Evolutionary conservation across 2,797 vertebrate species (phyloP), one percentile per base, ranked within the genome.

Genomic region (Pseudomugil gertrudae): DNA sequence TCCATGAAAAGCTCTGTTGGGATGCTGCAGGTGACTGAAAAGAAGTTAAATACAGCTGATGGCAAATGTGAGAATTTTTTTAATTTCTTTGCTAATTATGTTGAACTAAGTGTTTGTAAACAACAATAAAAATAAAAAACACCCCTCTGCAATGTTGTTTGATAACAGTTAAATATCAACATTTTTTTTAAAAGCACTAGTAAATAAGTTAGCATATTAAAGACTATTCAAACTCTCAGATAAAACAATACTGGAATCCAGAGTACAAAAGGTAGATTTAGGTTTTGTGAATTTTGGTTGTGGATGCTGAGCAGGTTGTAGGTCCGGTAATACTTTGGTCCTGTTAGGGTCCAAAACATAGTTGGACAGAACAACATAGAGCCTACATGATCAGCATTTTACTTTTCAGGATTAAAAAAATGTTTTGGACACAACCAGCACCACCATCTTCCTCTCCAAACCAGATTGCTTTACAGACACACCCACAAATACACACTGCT

Each of bases 201-300:
- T 65, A 88, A 85, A 89, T 83, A 76, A 87, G 78, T 74, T 59
- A 79, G 72, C 80, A 75, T 72, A 77, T 85, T 81, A 48, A 83
- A 75, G 24, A 88, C 91, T 93, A 93, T 52, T 67, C 76, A 85
- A 88, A 83, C 84, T 84, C 63, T 77, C 45, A 63, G 52, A 72
- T 72, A 74, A 83, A 85, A 76, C 74, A 72, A 72, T 57, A 69
- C 60, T 78, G 69, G 72, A 83, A 80, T 82, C 70, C 76, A 83
- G 81, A 80, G 78, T 87, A 89, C 63, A 90, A 91, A 91, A 87
- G 72, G 71, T 80, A 73, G 73, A 89, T 83, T 83, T 85, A n/a
- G n/a, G n/a, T n/a, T n/a, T n/a, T n/a, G n/a, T n/a, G 84, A 83
- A 79, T 36, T 87, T 85, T 74, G 79, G 84, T 84, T 78, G 76